These are phyloP conservation scores for Cairina moschata DNA, from an alignment of 2,113 vertebrate genomes.

Conservation along the genomic window DNA sequence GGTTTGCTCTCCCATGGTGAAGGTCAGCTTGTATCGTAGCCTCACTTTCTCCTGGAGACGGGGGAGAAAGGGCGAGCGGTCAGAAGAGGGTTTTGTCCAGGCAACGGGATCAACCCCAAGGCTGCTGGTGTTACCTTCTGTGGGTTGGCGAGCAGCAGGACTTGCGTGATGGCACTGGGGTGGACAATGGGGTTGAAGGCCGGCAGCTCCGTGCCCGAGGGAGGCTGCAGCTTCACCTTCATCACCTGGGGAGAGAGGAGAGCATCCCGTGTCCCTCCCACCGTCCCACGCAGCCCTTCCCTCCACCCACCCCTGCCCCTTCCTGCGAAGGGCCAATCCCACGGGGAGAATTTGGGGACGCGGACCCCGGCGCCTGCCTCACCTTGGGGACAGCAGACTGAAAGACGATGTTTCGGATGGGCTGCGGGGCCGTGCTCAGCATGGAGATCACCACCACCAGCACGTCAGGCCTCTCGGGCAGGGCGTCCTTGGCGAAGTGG, in stretches of 20 bases:
- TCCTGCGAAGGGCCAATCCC: background rate
- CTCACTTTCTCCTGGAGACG: slow-evolving; percentile 92
- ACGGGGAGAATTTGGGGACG: background rate
- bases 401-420: slow-evolving; percentile 92
- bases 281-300: background rate
- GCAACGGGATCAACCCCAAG: background rate
- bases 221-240: slow-evolving; percentile 96
- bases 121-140: slow-evolving; percentile 83
- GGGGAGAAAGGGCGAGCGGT: background rate
- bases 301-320: background rate
- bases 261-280: background rate
- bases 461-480: slow-evolving; percentile 87
- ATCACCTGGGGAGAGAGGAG: slow-evolving; percentile 83
- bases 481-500: slow-evolving; percentile 91
- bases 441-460: slow-evolving; percentile 97
- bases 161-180: slow-evolving; percentile 94
- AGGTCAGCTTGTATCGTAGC: slow-evolving; percentile 94
- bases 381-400: slow-evolving; percentile 98
- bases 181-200: slow-evolving; percentile 94
- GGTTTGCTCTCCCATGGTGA: slow-evolving; percentile 88
- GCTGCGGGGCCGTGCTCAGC: slow-evolving; percentile 91
- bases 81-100: background rate
- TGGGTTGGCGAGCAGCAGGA: slow-evolving; percentile 94
- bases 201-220: slow-evolving; percentile 89
- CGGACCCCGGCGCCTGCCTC: background rate